Conservation (phyloP, 2,113 vertebrate species). For the Festucalex cinctus region DNA sequence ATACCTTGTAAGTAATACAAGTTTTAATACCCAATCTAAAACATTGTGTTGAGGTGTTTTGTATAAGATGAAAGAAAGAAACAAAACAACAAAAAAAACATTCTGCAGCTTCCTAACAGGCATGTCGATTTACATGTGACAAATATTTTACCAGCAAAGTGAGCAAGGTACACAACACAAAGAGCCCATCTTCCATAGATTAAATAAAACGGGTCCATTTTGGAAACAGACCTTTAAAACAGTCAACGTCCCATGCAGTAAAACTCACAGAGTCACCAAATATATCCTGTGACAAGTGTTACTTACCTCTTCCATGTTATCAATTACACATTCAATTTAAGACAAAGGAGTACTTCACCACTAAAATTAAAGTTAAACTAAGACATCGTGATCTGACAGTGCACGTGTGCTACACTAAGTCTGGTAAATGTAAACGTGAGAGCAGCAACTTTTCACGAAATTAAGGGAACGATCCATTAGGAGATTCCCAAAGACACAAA, state of each 20-base stretch:
- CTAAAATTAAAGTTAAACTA: neutral
- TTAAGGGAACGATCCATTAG: neutral
- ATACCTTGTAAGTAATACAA: conserved; percentile 52
- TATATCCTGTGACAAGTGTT: neutral
- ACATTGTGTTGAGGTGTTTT: neutral
- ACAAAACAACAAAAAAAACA: conserved; percentile 25
- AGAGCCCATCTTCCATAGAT: neutral
- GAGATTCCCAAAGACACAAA: neutral
- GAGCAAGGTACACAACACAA: neutral
- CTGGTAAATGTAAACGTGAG: neutral
- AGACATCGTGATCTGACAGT: neutral
- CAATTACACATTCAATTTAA: conserved; percentile 7
- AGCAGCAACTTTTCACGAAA: neutral
- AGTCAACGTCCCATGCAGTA: neutral
- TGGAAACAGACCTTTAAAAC: neutral
- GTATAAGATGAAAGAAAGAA: conserved; percentile 3
- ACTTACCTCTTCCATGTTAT: neutral
- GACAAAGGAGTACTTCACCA: neutral
- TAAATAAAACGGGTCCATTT: neutral
- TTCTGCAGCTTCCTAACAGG: conserved; percentile 20
- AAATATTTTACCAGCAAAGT: no score
- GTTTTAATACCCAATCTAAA: conserved; percentile 44
- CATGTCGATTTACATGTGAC: conserved; percentile 11
- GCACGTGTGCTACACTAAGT: neutral
- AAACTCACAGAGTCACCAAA: neutral